Conservation (phyloP, 2,888 invertebrate genomes). For the Ophioninae sp. region DNA sequence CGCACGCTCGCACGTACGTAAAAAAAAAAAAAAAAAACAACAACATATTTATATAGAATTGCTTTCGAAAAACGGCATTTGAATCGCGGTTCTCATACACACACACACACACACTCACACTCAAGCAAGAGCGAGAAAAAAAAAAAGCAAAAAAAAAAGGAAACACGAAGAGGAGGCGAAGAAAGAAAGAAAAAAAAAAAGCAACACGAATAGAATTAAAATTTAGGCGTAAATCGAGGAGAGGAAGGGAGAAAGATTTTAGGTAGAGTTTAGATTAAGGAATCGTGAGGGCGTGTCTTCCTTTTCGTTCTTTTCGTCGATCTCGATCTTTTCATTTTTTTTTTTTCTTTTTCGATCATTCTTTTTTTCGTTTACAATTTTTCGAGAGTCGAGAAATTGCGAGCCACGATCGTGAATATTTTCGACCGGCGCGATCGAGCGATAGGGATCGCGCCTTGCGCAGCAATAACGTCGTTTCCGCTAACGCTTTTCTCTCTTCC, state of each 20-base stretch:
- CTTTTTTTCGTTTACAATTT: slow-evolving; percentile 46
- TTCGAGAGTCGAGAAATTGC: slow-evolving; percentile 41
- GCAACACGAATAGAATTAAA: slow-evolving; percentile 63
- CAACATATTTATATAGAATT: slow-evolving; percentile 41
- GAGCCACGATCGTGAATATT: slow-evolving; percentile 45
- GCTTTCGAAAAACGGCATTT: slow-evolving; percentile 64
- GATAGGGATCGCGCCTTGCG: slow-evolving; percentile 18
- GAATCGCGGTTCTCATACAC: slow-evolving; percentile 54
- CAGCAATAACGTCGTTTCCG: slow-evolving; percentile 43
- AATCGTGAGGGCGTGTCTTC: slow-evolving; percentile 55
- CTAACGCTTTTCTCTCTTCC: slow-evolving; percentile 48
- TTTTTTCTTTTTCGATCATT: too few species aligned
- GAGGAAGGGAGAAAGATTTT: slow-evolving; percentile 57
- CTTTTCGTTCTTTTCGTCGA: slow-evolving; percentile 59
- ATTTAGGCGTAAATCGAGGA: slow-evolving; percentile 63
- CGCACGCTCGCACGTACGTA: slow-evolving; percentile 52
- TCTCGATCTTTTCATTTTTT: slow-evolving; percentile 35
- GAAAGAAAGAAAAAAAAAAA: slow-evolving; percentile 55
- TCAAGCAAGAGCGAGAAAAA: slow-evolving; percentile 40
- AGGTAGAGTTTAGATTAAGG: slow-evolving; percentile 52
- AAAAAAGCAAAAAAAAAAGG: slow-evolving; percentile 23
- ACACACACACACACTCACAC: too few species aligned
- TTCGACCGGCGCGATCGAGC: slow-evolving; percentile 34
- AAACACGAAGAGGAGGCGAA: slow-evolving; percentile 58
- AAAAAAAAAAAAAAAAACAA: neutral